phyloP scores from a whole-genome alignment of 92 coral and sea anemone genomes.

The Pocillopora grandis region DNA sequence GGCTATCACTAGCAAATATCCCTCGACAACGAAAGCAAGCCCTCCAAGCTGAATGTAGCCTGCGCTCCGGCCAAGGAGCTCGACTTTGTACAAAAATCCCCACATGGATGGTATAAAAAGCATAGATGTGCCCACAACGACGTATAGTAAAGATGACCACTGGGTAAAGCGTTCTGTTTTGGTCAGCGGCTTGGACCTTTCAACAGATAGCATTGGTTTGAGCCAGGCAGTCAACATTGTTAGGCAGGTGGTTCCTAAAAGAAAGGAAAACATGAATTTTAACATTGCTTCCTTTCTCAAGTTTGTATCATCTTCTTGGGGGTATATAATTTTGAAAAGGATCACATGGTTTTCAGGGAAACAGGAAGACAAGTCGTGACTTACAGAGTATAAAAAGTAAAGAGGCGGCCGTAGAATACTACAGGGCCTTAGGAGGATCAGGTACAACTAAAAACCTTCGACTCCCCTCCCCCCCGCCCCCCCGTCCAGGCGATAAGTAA shows the following conservation, averaged over 20 bases:
- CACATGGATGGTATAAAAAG: slow-evolving; percentile 34
- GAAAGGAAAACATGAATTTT: no score
- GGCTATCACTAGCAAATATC: slow-evolving; percentile 25
- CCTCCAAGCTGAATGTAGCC: slow-evolving; percentile 25
- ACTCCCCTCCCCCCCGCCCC: no score
- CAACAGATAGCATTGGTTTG: not conserved
- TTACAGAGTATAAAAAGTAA: no score
- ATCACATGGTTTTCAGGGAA: no score
- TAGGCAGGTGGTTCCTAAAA: not conserved
- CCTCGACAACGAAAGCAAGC: slow-evolving; percentile 16
- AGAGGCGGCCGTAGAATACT: no score
- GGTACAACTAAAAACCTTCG: no score
- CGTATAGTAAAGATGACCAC: slow-evolving; percentile 25
- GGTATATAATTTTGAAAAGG: no score
- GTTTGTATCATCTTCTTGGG: no score
- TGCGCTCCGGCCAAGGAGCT: slow-evolving; percentile 16
- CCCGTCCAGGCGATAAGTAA: no score
- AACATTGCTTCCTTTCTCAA: no score
- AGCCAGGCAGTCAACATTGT: slow-evolving; percentile 12
- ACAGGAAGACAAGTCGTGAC: no score
- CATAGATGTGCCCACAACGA: slow-evolving; percentile 12
- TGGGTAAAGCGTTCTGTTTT: slow-evolving; percentile 29
- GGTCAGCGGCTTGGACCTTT: slow-evolving; percentile 18
- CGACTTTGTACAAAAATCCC: slow-evolving; percentile 17
- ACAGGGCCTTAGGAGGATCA: no score